Base-by-base conservation (phyloP, 2,113 vertebrate genomes). In the Microtus montanus region DNA sequence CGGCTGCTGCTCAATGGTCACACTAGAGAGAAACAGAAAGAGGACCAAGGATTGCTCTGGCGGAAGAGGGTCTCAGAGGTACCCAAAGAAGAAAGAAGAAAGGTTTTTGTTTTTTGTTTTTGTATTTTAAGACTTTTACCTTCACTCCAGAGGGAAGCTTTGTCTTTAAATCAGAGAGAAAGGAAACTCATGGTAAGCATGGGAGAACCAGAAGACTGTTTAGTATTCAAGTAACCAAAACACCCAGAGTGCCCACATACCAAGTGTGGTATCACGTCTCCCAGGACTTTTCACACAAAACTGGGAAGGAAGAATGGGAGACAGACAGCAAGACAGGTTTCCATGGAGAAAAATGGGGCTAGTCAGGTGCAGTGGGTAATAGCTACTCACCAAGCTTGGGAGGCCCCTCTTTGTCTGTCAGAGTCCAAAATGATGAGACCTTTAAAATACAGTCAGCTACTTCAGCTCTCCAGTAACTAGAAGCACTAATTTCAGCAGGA, bases 401-500 rank as follows among this genome's bases (percentile, higher is more conserved):
- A 22, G 33, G 30, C 68, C 11, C 33, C 61, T 90, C 26, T 47
- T 87, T 49, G 66, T 63, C 52, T 63, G 75, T 74, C 33, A 54
- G 38, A 78, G 26, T 61, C 70, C 8, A 3, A 41, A 35, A 10
- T 22, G 15, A 63, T 3, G 5, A 44, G 13, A 75, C 22, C 13
- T n/a, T 52, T 52, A 83, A 2, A 6, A 63, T 61, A 64, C 2
- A 49, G n/a, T 70, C 19, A 86, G 47, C 74, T 52, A 28, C 20
- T 20, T 28, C 13, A 68, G 52, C 41, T 52, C n/a, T 38, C 52
- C 77, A 64, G 26, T 24, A 83, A 83, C 24, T 20, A 49, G 19
- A 74, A 84, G 52, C 47, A 82, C 9, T 80, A 35, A 93, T 44
- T 93, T 79, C 54, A 91, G 66, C 41, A 96, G 33, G 52, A 79